Conservation (phyloP, 1,140 invertebrate genomes). For the Drosophila lacteicornis region DNA sequence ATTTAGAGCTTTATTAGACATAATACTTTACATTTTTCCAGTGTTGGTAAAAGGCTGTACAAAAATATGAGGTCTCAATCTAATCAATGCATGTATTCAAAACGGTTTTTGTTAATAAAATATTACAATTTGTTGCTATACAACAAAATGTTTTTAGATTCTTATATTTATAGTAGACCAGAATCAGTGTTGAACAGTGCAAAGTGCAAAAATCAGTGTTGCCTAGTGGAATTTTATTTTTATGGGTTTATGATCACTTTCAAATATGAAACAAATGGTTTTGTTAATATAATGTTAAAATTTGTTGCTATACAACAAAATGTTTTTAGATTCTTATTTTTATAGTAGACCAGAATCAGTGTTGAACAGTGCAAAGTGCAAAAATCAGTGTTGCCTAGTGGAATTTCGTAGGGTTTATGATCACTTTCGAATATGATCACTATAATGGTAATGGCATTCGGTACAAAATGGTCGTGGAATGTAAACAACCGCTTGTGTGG, state of each 20-base stretch:
- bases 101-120: not conserved
- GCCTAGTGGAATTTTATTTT: no score
- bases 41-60: not conserved
- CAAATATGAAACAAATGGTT: not conserved
- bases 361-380: not conserved
- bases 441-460: not conserved
- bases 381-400: not conserved
- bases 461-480: not conserved
- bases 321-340: not conserved
- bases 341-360: not conserved
- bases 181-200: not conserved
- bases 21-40: not conserved
- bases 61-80: no score
- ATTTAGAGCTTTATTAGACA: no score
- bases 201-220: not conserved
- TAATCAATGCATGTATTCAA: not conserved
- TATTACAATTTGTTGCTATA: not conserved
- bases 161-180: not conserved
- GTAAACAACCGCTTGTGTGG: slow-evolving; percentile 2
- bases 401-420: not conserved
- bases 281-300: not conserved
- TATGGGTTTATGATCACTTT: not conserved
- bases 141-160: no score
- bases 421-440: not conserved
- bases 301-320: not conserved